These are phyloP conservation scores for Microctenopoma steveboyesi DNA, from an alignment of 2,797 vertebrate species.

Conservation along the genomic window DNA sequence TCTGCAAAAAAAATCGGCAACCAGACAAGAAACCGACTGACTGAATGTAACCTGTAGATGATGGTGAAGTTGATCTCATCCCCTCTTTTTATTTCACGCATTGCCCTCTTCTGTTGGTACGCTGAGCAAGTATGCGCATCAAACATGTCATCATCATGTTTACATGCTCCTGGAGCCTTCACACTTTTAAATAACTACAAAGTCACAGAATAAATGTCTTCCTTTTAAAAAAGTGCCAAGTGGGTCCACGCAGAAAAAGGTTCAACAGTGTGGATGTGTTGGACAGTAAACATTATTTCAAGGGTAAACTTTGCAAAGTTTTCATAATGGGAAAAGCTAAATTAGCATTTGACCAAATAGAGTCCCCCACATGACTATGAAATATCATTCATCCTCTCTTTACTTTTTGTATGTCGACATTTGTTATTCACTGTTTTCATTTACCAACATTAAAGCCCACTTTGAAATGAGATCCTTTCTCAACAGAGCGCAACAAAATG, in stretches of 20 bases:
- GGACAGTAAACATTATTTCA: conserved; percentile 28
- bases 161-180: conserved; percentile 45
- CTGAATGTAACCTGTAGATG: conserved; percentile 84
- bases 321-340: conserved; percentile 35
- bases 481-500: conserved; percentile 69
- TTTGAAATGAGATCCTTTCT: conserved; percentile 74
- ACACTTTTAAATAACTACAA: conserved; percentile 18
- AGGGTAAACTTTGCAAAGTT: conserved; percentile 42
- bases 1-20: conserved; percentile 74
- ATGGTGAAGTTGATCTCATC: conserved; percentile 73
- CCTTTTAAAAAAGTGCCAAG: conserved; percentile 76
- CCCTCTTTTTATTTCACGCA: conserved; percentile 58
- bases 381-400: conserved; percentile 43
- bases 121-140: conserved; percentile 34
- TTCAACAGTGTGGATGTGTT: conserved; percentile 32
- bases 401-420: conserved; percentile 44
- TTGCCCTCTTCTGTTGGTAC: conserved; percentile 63
- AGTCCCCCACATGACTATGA: conserved; percentile 69
- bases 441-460: conserved; percentile 56
- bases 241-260: conserved; percentile 48
- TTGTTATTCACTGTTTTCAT: conserved; percentile 53
- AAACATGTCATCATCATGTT: conserved; percentile 40
- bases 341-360: conserved; percentile 71
- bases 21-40: conserved; percentile 83
- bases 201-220: conserved; percentile 66